Evolutionary conservation across 2,797 vertebrate species (phyloP), one percentile per base, ranked within the genome.

Genomic region (Loris lydekkerianus): DNA sequence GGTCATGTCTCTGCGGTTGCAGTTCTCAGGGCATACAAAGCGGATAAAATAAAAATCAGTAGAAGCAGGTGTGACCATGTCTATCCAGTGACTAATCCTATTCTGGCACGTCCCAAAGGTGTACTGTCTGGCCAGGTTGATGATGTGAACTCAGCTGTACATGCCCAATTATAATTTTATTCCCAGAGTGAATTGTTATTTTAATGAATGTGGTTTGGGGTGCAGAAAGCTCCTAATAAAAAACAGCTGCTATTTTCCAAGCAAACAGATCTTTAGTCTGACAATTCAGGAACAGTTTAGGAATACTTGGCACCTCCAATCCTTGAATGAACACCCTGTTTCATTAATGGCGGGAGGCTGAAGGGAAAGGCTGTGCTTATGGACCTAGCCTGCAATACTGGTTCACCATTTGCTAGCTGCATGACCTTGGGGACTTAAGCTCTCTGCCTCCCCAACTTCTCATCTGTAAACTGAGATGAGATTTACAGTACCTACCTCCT

Each of bases 191-290:
- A 88, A 46, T 69, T 58, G 61, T 87, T 93, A 63, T 83, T 75
- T 93, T 89, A 95, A 94, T 89, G 87, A 96, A 34, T 49, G 8
- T 87, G 43, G 23, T 90, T 92, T 67, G n/a, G 83, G 91, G 18
- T 63, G 21, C 80, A 27, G 72, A 86, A 85, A 91, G 25, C 13
- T 9, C 53, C 75, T 89, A 34, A 53, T 93, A 40, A 73, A 89
- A 89, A 87, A 93, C 80, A 94, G 72, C 73, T 81, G 34, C 77
- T 60, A 0, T 60, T 73, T 86, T 82, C 86, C 49, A 89, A 86
- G 63, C 65, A 77, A 77, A 70, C 67, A 87, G n/a, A 60, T 80
- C 23, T 87, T 89, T 34, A 69, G 63, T 20, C 14, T 78, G 77
- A 43, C 4, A 21, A 40, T n/a, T 61, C 23, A 67, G 80, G 53